Base-by-base conservation (phyloP, 2,113 vertebrate genomes). In the Malurus cyaneus region DNA sequence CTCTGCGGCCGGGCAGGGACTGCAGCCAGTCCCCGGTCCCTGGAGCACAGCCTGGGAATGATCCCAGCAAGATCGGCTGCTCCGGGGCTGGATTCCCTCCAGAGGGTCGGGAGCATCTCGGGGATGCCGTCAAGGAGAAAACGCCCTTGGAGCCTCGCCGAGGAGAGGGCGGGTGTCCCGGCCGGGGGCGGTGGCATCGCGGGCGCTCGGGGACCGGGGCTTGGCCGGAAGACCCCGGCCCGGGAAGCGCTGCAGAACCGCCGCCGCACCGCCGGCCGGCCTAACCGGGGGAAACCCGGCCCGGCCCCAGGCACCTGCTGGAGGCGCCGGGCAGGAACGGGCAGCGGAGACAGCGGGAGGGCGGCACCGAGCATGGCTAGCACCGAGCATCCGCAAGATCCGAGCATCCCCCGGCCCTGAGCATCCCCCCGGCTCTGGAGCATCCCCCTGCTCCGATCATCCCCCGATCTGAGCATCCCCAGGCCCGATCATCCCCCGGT, bases 81-180 rank as follows among this genome's bases (percentile, higher is more conserved):
- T 19, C 39, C 6, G 1, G 34, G 14, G 61, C 60, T 16, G 52
- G 21, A 18, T 24, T 26, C 56, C 44, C 34, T 23, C n/a, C 20
- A 3, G 66, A 72, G 56, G n/a, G 4, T 41, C 57, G 5, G 69
- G 21, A 80, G 52, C 34, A 23, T 13, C 93, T 54, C 57, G 3
- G 46, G 17, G 72, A 67, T 31, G 46, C 60, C 12, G 4, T 4
- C 87, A 82, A 85, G 92, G 95, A 88, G 93, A 76, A 81, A 92
- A 93, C 19, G 85, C 87, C 96, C 93, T 95, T 94, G 89, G 36
- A 80, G 10, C 23, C 52, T 14, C 77, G 2, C 5, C 49, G 5
- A 9, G 41, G 18, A 14, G 34, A 10, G 8, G 11, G 5, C 18
- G 29, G 10, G 14, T 65, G 61, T 17, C 29, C 71, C 2, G 57